Evolutionary conservation across 2,888 invertebrate genomes (phyloP), one percentile per base, ranked within the genome.

Genomic region (Sarcophaga caerulescens): DNA sequence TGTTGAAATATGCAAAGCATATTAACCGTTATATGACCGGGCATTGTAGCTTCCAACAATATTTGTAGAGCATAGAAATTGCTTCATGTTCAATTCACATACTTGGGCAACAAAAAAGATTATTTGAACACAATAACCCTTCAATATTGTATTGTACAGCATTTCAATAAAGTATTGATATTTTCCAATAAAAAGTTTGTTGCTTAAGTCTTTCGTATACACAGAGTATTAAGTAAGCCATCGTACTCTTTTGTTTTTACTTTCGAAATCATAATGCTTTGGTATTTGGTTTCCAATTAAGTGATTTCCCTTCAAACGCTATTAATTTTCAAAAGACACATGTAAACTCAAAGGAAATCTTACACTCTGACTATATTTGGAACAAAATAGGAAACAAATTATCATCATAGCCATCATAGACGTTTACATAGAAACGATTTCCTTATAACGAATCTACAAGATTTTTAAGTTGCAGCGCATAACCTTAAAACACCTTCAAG

Each of bases 401-500:
- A 81, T 75, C 69, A 75, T 14, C 14, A 52, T 52, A 52, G 19
- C 52, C 66, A 82, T 60, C 47, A 35, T 76, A 59, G 63, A 60
- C 60, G 47, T 71, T 59, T 65, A 77, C 35, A 60, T 71, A 57
- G 57, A 52, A 68, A 35, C 63, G 25, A 35, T 35, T 77, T 82
- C 65, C 66, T 71, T 47, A 35, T 77, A 35, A 19, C 35, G 17
- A 52, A 12, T 52, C 52, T 3, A 57, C 66, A 71, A 59, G 59
- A 73, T 66, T 62, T 81, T 68, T 45, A 69, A 75, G 62, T 25
- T 52, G 35, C 47, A 52, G n/a, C 21, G 25, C 35, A 78, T 76
- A 75, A 79, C 78, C 75, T 85, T 60, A 68, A 19, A 52, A 35
- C 23, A 69, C 76, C 70, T 66, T 59, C 66, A 81, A 63, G 60